Evolutionary conservation across 2,113 vertebrate species (phyloP), one percentile per base, ranked within the genome.

Genomic region (Thalassarche chlororhynchos): DNA sequence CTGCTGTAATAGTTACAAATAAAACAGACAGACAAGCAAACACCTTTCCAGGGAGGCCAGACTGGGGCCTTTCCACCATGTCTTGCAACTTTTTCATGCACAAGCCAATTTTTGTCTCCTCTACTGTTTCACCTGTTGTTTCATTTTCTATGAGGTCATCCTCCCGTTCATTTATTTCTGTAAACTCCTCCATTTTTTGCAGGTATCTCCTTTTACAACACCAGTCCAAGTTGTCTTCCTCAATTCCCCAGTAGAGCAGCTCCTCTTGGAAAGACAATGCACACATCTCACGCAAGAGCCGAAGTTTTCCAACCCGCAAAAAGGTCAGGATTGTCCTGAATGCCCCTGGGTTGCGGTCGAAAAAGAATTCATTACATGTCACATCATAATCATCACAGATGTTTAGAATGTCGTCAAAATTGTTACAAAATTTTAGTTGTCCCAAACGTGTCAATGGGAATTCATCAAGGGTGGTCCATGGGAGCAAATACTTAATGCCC

Each of bases 51-150:
- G 99, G 99, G 34, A 99, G 99, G 82, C 99, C 99, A 1, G 99
- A 99, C 96, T 99, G 99, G 17, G 99, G 99, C 97, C 98, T 99
- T 98, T 99, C 99, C 96, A 99, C 99, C 99, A 99, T 99, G 98
- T 99, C 99, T 55, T 99, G 99, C 58, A 99, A 98, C 76, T 98
- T 98, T 64, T 94, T 98, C 99, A 99, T 99, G 98, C 99, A 99
- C 84, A 71, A 97, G 44, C 98, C 97, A 20, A 98, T 87, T 92
- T 98, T 97, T 87, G 99, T 98, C 93, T 99, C 98, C 5, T 96
- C 97, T 10, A 84, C 90, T 0, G 54, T 76, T 21, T 98, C 98
- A 65, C 96, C 95, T 31, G 97, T 90, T 51, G 97, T 98, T 68
- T 98, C 98, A 52, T 96, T 98, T 79, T 98, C 99, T 84, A 90